Conservation (phyloP, 2,797 vertebrate species). For the Acrossocheilus wenchowensis region DNA sequence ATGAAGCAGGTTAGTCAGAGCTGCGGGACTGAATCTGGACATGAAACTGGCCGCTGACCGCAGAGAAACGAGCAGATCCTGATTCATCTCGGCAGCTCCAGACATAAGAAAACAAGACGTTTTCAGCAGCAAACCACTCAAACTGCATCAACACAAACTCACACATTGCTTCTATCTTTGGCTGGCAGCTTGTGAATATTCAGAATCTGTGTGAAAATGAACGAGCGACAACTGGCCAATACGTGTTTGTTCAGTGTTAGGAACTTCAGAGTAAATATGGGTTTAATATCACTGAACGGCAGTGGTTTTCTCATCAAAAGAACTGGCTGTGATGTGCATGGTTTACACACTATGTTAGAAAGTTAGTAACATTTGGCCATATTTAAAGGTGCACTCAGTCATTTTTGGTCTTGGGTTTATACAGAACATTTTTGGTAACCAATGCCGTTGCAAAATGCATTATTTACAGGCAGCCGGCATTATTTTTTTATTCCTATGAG, state of each 20-base stretch:
- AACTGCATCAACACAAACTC: neutral
- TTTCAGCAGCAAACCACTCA: neutral
- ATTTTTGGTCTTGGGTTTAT: neutral
- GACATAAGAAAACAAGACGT: neutral
- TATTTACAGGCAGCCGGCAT: neutral
- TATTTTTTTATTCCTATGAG: no score
- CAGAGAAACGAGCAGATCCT: neutral
- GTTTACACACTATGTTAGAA: neutral
- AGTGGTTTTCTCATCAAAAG: neutral
- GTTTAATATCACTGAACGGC: neutral
- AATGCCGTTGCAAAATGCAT: neutral
- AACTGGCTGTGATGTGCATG: neutral
- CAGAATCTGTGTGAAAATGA: neutral
- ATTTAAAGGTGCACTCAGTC: neutral
- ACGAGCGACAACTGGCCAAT: neutral
- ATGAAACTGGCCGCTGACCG: neutral
- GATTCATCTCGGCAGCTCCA: neutral
- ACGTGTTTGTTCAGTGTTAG: neutral
- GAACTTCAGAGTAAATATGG: neutral
- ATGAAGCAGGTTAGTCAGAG: neutral
- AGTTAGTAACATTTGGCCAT: neutral
- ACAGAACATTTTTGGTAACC: neutral
- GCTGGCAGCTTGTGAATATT: neutral
- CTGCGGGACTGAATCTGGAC: conserved; percentile 14
- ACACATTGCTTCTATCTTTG: neutral